Evolutionary conservation across 2,797 vertebrate genomes (phyloP).

Genomic region (Acanthurus leucopareius): DNA sequence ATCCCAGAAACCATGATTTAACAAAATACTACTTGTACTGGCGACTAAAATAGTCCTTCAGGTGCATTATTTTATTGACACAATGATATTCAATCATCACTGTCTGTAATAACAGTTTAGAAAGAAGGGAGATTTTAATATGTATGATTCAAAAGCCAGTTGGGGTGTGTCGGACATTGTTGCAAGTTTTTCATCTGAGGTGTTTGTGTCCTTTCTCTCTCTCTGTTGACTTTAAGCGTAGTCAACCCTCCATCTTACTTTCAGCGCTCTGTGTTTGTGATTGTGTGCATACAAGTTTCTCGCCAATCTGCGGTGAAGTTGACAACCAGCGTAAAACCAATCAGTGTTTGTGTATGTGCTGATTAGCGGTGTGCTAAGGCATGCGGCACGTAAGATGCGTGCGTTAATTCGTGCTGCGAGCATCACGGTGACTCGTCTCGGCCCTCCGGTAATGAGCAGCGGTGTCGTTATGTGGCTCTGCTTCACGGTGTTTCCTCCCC

Average conservation of each 20-base stretch:
- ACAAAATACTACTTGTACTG: neutral
- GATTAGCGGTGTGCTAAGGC: constrained; percentile 70
- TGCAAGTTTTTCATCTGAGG: neutral
- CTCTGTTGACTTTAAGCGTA: constrained; percentile 16
- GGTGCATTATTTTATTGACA: neutral
- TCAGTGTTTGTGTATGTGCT: constrained; percentile 47
- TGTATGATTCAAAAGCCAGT: neutral
- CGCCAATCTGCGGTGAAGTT: constrained; percentile 38
- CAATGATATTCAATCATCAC: neutral
- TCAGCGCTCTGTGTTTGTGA: constrained; percentile 7
- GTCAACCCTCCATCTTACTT: constrained; percentile 7
- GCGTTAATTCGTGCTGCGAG: constrained; percentile 76
- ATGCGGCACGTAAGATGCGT: constrained; percentile 56
- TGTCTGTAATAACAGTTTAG: neutral
- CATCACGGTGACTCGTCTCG: constrained; percentile 63
- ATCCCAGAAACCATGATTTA: neutral
- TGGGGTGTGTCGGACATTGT: neutral
- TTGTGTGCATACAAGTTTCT: constrained; percentile 10
- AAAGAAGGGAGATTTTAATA: neutral
- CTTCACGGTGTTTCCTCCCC: constrained; percentile 71
- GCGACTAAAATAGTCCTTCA: constrained; percentile 12
- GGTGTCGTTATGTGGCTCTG: constrained; percentile 65
- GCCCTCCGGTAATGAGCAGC: constrained; percentile 77
- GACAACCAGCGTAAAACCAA: constrained; percentile 59
- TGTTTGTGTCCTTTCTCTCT: neutral